Evolutionary conservation across 2,888 invertebrate species (phyloP), one percentile per base, ranked within the genome.

Genomic region (Acleris emargana): DNA sequence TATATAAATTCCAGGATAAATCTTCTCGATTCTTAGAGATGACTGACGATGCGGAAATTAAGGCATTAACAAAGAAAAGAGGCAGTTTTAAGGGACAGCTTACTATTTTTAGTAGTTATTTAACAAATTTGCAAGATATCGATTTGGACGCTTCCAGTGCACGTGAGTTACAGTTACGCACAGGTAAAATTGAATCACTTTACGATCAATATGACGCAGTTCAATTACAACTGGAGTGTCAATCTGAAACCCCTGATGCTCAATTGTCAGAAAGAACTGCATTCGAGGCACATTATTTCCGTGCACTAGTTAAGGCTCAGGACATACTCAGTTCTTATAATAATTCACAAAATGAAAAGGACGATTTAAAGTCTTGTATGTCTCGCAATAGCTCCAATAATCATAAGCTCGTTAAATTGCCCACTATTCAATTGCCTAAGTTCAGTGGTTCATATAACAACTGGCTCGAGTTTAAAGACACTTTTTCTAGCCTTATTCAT

Each of bases 291-390:
- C 11, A 18, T 28, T 45, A 45, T 17, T 57, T 45, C n/a, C 28
- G 25, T n/a, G 45, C 45, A 57, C 45, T 57, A 9, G 57, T 45
- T 7, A 45, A 45, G 45, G 57, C 57, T 45, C 57, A 57, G n/a
- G 57, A 57, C 28, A 57, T 57, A 45, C 45, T 57, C 17, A 28
- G 45, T 28, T 17, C 57, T 13, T 57, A 17, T 47, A 17, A 43
- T 7, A 22, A 5, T 9, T 43, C 43, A 55, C 16, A 43, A n/a
- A 32, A 17, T 28, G 52, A 52, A 52, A 32, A 52, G 6, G 55
- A 5, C 20, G 43, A 43, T 16, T 22, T 5, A 22, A 43, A 16
- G 3, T 43, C 22, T 22, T 42, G 7, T 25, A 43, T 43, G 9
- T 55, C n/a, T n/a, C 55, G 20, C 13, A 13, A 16, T 22, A 20